Evolutionary conservation across 2,888 invertebrate species (phyloP).

Genomic region (Rhogogaster chlorosoma): DNA sequence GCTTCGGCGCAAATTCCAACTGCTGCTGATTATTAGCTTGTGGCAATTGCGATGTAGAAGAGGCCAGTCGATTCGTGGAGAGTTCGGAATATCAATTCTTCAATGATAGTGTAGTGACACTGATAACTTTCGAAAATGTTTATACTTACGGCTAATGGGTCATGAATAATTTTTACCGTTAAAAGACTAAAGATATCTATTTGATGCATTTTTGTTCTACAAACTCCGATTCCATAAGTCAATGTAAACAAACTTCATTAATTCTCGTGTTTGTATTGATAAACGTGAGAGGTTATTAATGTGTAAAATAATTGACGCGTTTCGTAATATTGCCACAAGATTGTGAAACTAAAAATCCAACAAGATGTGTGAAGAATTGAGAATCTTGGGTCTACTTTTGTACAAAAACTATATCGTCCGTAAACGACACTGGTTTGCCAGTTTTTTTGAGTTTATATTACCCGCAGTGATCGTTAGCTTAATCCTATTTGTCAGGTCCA

Average conservation of each 20-base stretch:
- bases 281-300: neutral
- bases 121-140: neutral
- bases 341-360: neutral
- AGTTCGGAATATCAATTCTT: neutral
- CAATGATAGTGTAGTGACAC: neutral
- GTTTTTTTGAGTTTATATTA: conserved; percentile 67
- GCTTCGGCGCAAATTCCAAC: neutral
- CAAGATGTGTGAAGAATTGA: conserved; percentile 56
- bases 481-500: conserved; percentile 67
- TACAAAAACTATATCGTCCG: conserved; percentile 72
- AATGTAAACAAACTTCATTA: too few species aligned
- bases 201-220: too few species aligned
- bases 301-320: neutral
- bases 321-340: neutral
- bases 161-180: too few species aligned
- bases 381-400: conserved; percentile 69
- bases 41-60: neutral
- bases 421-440: conserved; percentile 70
- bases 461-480: conserved; percentile 69
- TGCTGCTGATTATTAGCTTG: neutral
- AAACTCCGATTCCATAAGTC: too few species aligned
- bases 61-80: neutral
- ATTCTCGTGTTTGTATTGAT: too few species aligned
- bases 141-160: neutral
- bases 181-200: too few species aligned